Evolutionary conservation across 2,888 invertebrate species (phyloP).

Genomic region (Caenorhabditis becei): DNA sequence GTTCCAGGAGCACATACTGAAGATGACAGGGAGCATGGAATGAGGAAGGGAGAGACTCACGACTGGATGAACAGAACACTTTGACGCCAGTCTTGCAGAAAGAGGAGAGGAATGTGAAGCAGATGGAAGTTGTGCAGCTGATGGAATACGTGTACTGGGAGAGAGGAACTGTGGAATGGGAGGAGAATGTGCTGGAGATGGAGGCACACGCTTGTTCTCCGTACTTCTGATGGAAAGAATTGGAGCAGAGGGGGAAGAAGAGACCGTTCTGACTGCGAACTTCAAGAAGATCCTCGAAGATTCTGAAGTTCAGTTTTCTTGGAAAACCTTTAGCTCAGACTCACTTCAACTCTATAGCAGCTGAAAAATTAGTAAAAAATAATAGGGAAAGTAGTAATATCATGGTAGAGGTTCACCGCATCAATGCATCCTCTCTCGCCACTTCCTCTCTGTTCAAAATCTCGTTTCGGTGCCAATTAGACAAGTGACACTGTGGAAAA

Average conservation of each 20-base stretch:
- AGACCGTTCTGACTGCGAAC: conserved; percentile 48
- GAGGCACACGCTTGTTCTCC: conserved; percentile 54
- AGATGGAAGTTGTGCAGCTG: conserved; percentile 39
- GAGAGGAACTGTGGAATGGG: conserved; percentile 30
- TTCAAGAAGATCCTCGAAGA: conserved; percentile 56
- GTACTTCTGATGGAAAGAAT: conserved; percentile 52
- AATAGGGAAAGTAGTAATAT: conserved; percentile 26
- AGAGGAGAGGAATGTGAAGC: conserved; percentile 58
- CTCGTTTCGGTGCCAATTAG: conserved; percentile 53
- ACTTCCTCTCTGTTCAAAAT: conserved; percentile 26
- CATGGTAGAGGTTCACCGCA: conserved; percentile 22
- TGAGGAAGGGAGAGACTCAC: conserved; percentile 13
- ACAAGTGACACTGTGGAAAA: conserved; percentile 23
- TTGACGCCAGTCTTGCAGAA: conserved; percentile 58
- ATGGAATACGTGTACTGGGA: conserved; percentile 57
- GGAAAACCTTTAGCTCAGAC: not conserved
- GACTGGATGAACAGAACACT: conserved; percentile 45
- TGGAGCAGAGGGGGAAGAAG: conserved; percentile 56
- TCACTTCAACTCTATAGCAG: conserved; percentile 34
- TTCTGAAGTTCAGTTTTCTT: conserved; percentile 18
- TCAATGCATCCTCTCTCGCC: conserved; percentile 15
- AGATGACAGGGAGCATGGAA: not conserved
- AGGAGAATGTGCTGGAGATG: conserved; percentile 31
- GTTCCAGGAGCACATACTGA: conserved; percentile 54
- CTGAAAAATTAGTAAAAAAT: not conserved